Percentiles rank a stretch among this genome's conserved stretches.
Evolutionary conservation across 2,888 invertebrate genomes (phyloP).

Genomic region (Drosophila melanocephala): DNA sequence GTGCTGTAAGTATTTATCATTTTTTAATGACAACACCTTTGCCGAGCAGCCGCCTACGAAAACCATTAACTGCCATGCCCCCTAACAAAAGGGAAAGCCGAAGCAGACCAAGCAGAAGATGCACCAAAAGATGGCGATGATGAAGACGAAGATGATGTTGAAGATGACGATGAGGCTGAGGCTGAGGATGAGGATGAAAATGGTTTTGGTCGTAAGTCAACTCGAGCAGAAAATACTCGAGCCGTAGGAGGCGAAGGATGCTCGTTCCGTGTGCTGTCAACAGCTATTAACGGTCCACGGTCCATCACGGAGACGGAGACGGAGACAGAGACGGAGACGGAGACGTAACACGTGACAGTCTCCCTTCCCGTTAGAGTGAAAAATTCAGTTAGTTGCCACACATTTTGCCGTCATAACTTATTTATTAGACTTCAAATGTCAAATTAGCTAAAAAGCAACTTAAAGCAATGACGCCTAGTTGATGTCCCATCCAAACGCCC

Average conservation of each 20-base stretch:
- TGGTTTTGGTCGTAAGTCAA: constrained; percentile 38
- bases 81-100: constrained; percentile 15
- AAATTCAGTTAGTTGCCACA: constrained; percentile 52
- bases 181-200: constrained; percentile 10
- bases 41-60: background rate
- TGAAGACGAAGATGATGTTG: background rate
- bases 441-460: constrained; percentile 67
- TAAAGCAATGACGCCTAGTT: constrained; percentile 22
- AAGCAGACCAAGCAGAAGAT: background rate
- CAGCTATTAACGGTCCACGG: constrained; percentile 19
- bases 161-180: constrained; percentile 2
- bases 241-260: background rate
- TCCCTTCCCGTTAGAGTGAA: background rate
- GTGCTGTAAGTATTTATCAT: constrained; percentile 69
- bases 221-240: constrained; percentile 56
- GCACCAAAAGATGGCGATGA: constrained; percentile 1
- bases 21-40: constrained; percentile 75
- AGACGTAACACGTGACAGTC: background rate
- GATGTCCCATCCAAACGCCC: background rate
- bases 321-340: background rate
- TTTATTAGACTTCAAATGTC: constrained; percentile 77
- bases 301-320: constrained; percentile 4
- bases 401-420: constrained; percentile 70
- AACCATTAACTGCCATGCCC: background rate
- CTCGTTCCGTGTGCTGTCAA: constrained; percentile 21